phyloP scores from a whole-genome alignment of 2,797 vertebrate genomes.

The Pangasius sanitwongsei region DNA sequence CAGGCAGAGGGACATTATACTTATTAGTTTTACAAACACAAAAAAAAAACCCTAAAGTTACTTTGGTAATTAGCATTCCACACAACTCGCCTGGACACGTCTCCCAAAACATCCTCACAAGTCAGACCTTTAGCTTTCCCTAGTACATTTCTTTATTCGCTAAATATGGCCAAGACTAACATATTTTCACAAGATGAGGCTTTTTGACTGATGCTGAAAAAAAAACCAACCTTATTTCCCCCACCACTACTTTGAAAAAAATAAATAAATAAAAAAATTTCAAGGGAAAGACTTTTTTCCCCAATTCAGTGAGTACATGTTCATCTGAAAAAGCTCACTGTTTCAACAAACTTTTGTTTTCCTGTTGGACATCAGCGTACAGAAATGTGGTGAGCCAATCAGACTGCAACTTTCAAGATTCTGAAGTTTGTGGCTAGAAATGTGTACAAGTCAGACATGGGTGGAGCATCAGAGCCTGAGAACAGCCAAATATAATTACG shows the following conservation, averaged over 20 bases:
- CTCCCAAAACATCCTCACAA: not conserved
- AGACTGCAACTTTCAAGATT: not conserved
- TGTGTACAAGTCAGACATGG: not conserved
- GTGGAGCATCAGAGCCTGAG: not conserved
- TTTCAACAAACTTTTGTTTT: not conserved
- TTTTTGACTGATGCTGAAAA: not conserved
- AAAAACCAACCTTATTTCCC: not conserved
- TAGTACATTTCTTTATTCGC: not conserved
- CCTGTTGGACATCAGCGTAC: not conserved
- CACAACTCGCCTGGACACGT: not conserved
- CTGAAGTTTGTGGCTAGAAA: not conserved
- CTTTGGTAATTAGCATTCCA: constrained; percentile 19
- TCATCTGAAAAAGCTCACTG: not conserved
- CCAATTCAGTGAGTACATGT: not conserved
- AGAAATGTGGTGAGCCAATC: not conserved
- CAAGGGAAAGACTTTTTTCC: not conserved
- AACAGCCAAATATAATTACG: not conserved
- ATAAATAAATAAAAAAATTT: not conserved
- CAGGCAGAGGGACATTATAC: not conserved
- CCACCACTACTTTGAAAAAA: not conserved
- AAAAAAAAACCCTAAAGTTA: not conserved
- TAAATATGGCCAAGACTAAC: not conserved
- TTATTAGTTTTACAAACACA: not conserved
- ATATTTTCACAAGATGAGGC: not conserved
- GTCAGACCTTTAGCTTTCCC: not conserved